A percentile compares a stretch with the other conserved stretches of the same genome.
phyloP scores from a whole-genome alignment of 23 tunicate species.

The Styela clava region DNA sequence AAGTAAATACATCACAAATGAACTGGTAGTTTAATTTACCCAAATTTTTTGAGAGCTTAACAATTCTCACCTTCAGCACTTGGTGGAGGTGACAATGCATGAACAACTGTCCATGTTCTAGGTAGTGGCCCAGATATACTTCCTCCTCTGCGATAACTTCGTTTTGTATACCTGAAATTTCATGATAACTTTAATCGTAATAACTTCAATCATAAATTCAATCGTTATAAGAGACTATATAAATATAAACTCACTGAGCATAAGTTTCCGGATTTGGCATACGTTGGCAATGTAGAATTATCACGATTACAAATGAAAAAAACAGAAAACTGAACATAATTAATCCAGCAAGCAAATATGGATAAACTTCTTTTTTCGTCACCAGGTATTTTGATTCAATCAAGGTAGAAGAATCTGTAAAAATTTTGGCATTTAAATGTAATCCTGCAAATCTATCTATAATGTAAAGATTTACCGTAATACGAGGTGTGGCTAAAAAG shows the following conservation, averaged over 20 bases:
- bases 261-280: neutral
- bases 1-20: too few species aligned
- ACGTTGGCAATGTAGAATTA: conserved; percentile 1
- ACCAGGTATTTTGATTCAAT: neutral
- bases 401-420: too few species aligned
- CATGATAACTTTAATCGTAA: neutral
- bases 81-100: neutral
- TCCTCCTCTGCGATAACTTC: neutral
- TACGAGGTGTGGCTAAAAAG: too few species aligned
- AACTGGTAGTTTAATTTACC: too few species aligned
- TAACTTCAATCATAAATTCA: neutral
- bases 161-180: conserved; percentile 1
- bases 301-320: neutral
- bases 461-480: too few species aligned
- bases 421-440: too few species aligned
- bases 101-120: neutral
- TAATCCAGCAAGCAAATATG: conserved; percentile 12
- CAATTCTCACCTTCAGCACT: neutral
- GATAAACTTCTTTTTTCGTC: neutral
- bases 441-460: too few species aligned
- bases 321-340: neutral
- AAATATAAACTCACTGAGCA: neutral
- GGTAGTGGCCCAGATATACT: neutral
- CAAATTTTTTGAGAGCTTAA: too few species aligned
- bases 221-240: neutral